Percentiles rank a stretch among this genome's conserved stretches.
Conservation (phyloP, 2,797 vertebrate species). For the Coranthus polyacanthus region DNA sequence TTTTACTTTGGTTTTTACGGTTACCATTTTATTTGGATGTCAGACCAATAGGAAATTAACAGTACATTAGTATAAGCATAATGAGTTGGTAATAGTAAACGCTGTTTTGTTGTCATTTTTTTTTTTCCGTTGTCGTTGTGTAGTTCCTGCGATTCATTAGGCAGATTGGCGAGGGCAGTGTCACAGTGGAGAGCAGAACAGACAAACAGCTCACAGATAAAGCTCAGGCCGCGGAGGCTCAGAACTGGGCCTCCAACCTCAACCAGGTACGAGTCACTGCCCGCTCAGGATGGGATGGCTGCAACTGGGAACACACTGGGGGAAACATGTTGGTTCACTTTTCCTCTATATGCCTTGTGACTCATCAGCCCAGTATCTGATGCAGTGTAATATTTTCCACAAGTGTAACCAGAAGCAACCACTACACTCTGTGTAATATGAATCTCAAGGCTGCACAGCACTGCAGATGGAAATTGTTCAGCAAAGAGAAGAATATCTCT, state of each 20-base stretch:
- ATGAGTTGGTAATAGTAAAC: constrained; percentile 66
- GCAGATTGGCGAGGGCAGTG: constrained; percentile 99
- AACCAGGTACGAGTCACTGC: constrained; percentile 92
- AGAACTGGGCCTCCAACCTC: constrained; percentile 99
- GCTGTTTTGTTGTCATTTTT: constrained; percentile 71
- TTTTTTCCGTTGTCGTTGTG: constrained; percentile 78
- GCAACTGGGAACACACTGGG: constrained; percentile 45
- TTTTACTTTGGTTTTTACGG: constrained; percentile 18
- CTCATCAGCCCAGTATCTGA: constrained; percentile 66
- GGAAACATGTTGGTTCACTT: constrained; percentile 43
- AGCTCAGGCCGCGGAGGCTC: constrained; percentile 93
- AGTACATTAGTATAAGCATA: constrained; percentile 40
- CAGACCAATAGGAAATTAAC: constrained; percentile 10
- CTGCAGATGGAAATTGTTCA: constrained; percentile 60
- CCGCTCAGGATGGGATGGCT: constrained; percentile 60
- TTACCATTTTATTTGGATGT: constrained; percentile 2
- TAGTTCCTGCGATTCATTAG: constrained; percentile 99
- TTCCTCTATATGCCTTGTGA: constrained; percentile 62
- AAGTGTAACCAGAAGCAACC: constrained; percentile 72
- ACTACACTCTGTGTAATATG: constrained; percentile 67
- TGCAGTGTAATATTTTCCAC: constrained; percentile 73
- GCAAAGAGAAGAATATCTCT: constrained; percentile 28
- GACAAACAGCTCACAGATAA: constrained; percentile 92
- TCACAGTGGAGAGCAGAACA: constrained; percentile 97
- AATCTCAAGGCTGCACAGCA: constrained; percentile 59